Percentiles rank a stretch among this genome's conserved stretches.
Evolutionary conservation across 2,113 vertebrate species (phyloP).

Genomic region (Eptatretus burgeri): DNA sequence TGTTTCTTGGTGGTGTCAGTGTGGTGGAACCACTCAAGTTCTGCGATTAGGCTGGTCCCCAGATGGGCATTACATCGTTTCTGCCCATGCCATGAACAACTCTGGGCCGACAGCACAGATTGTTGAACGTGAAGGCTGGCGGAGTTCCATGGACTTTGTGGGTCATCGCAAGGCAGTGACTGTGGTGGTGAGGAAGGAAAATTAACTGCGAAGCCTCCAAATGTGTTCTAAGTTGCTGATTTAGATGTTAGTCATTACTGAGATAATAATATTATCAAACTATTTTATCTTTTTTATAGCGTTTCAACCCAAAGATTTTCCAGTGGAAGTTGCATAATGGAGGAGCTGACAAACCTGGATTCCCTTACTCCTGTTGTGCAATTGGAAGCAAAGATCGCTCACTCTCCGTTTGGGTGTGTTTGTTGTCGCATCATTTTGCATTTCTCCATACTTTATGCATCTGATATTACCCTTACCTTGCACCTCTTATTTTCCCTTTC

Average conservation of each 20-base stretch:
- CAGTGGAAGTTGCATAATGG: slow-evolving; percentile 95
- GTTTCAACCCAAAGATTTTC: slow-evolving; percentile 98
- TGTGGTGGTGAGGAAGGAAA: slow-evolving; percentile 52
- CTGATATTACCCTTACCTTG: no score
- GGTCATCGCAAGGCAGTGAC: slow-evolving; percentile 91
- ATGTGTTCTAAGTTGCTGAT: slow-evolving; percentile 72
- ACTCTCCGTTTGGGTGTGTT: slow-evolving; percentile 74
- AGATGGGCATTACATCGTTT: slow-evolving; percentile 86
- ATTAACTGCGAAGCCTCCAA: slow-evolving; percentile 98
- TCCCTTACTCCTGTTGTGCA: slow-evolving; percentile 86
- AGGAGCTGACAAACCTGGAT: slow-evolving; percentile 55
- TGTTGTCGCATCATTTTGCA: no score
- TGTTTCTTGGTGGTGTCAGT: slow-evolving; percentile 19
- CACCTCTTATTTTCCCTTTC: no score
- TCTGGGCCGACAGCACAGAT: slow-evolving; percentile 93
- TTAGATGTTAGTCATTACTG: background rate
- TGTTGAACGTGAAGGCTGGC: slow-evolving; percentile 88
- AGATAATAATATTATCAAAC: background rate
- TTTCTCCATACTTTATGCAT: no score
- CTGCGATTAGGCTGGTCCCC: slow-evolving; percentile 89
- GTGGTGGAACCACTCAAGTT: slow-evolving; percentile 81
- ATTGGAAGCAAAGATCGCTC: slow-evolving; percentile 91
- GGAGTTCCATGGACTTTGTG: slow-evolving; percentile 97
- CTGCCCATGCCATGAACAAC: slow-evolving; percentile 97
- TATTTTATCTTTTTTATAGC: slow-evolving; percentile 24